Evolutionary conservation across 2,888 invertebrate genomes (phyloP), one percentile per base, ranked within the genome.

Genomic region (Lumbricus terrestris): DNA sequence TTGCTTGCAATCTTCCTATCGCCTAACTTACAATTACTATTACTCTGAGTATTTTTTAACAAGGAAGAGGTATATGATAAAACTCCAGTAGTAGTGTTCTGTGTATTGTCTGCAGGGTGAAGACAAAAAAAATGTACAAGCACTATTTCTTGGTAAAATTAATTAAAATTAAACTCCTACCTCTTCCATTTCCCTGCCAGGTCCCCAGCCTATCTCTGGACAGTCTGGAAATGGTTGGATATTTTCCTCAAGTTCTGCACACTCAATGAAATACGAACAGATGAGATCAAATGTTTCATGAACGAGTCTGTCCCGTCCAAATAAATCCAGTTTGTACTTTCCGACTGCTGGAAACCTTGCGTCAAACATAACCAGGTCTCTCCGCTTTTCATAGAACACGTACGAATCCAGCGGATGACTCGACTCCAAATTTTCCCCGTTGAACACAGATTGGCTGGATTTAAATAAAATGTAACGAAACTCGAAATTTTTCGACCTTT

Each of bases 151-250:
- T 40, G 40, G 13, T 23, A n/a, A n/a, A n/a, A n/a, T 47, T 20
- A 47, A 20, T 47, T 1, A 47, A 47, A 47, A 47, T 18, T 18
- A 20, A 47, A 47, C 23, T 47, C 47, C 6, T 23, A 47, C 47
- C 47, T 47, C 47, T 47, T 47, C 47, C 47, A 47, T 93, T 88
- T 93, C 93, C 13, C 92, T 92, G 15, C 93, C 93, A 3, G 94
- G 94, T 38, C 94, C 94, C 94, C 94, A 94, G 23, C 94, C 94
- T 54, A 94, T 93, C 0, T 94, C 93, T 11, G 94, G 94, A 82
- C 93, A 92, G 91, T 94, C 94, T 2, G 94, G 94, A 90, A 94
- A 90, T 1, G 94, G 94, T 82, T 93, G 90, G 90, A 93, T 93
- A 89, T 93, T 93, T 83, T 92, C 92, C 91, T 93, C 93, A 5